Evolutionary conservation across 2,888 invertebrate genomes (phyloP).

Genomic region (Megalurothrips usitatus): DNA sequence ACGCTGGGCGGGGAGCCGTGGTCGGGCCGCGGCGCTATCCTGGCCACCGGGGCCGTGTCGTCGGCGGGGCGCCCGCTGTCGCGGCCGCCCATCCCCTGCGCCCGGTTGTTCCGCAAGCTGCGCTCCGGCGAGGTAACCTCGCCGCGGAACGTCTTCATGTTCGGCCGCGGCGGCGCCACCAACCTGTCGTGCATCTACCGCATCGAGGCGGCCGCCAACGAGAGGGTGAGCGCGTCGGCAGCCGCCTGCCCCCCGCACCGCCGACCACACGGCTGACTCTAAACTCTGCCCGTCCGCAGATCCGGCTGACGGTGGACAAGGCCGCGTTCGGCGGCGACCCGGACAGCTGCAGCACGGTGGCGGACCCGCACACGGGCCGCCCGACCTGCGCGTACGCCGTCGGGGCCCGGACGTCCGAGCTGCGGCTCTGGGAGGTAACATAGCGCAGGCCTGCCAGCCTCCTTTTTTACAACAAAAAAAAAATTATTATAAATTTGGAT

Average conservation of each 20-base stretch:
- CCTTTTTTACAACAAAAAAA: too few relatives aligned
- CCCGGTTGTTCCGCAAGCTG: slow-evolving; percentile 52
- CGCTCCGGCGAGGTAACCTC: slow-evolving; percentile 59
- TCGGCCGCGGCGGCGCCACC: slow-evolving; percentile 74
- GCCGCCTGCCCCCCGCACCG: too few relatives aligned
- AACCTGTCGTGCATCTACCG: slow-evolving; percentile 74
- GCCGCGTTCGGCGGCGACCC: slow-evolving; percentile 62
- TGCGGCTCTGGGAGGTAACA: slow-evolving; percentile 41
- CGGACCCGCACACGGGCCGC: slow-evolving; percentile 67
- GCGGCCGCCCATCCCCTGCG: slow-evolving; percentile 50
- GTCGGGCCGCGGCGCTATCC: slow-evolving; percentile 49
- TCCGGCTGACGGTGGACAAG: slow-evolving; percentile 62
- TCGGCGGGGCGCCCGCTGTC: slow-evolving; percentile 35
- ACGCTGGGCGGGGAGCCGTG: slow-evolving; percentile 66
- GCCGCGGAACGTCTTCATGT: slow-evolving; percentile 69
- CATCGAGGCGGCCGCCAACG: slow-evolving; percentile 62
- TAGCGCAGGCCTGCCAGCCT: not conserved
- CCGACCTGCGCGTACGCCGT: slow-evolving; percentile 50
- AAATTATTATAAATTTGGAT: too few relatives aligned
- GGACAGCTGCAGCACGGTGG: slow-evolving; percentile 62
- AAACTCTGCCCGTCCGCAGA: slow-evolving; percentile 39
- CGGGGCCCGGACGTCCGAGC: slow-evolving; percentile 30
- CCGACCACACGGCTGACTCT: too few relatives aligned
- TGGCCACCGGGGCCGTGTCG: slow-evolving; percentile 41
- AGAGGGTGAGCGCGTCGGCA: slow-evolving; percentile 46